phyloP scores from a whole-genome alignment of 2,113 vertebrate species.

The Pelecanus crispus region DNA sequence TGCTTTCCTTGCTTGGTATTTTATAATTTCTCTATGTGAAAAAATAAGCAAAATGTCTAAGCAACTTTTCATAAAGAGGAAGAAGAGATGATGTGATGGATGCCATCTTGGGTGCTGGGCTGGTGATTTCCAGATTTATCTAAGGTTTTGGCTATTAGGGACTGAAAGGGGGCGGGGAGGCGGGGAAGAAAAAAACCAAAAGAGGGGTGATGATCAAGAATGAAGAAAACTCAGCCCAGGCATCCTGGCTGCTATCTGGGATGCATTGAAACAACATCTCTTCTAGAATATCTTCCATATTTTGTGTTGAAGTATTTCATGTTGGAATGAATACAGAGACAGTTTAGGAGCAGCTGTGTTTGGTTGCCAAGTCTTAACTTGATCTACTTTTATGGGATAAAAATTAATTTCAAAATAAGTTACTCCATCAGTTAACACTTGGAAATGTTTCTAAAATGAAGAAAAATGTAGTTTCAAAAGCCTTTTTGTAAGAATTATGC shows the following conservation, averaged over 20 bases:
- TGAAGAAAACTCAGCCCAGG: background rate
- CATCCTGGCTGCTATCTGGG: background rate
- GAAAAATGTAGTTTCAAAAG: background rate
- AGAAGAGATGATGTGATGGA: background rate
- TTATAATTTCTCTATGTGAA: background rate
- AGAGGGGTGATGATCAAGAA: background rate
- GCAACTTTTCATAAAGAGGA: background rate
- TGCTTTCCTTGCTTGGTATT: background rate
- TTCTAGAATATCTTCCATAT: background rate
- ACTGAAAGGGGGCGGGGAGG: too few species aligned
- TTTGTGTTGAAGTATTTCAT: background rate
- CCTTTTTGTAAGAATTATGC: fast-evolving
- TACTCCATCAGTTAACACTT: background rate
- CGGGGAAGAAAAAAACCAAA: too few species aligned
- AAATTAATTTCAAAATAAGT: background rate
- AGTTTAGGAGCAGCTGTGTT: background rate
- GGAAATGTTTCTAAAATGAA: background rate
- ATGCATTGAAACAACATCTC: background rate
- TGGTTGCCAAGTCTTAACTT: background rate
- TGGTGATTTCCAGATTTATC: background rate
- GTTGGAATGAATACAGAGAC: background rate
- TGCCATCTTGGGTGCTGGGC: background rate
- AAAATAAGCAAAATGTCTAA: background rate
- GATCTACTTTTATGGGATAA: background rate
- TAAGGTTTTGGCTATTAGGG: background rate